A percentile compares a stretch with the other conserved stretches of the same genome.
These are phyloP conservation scores for Tridacna gigas DNA, from an alignment of 2,888 invertebrate genomes.

Conservation along the genomic window DNA sequence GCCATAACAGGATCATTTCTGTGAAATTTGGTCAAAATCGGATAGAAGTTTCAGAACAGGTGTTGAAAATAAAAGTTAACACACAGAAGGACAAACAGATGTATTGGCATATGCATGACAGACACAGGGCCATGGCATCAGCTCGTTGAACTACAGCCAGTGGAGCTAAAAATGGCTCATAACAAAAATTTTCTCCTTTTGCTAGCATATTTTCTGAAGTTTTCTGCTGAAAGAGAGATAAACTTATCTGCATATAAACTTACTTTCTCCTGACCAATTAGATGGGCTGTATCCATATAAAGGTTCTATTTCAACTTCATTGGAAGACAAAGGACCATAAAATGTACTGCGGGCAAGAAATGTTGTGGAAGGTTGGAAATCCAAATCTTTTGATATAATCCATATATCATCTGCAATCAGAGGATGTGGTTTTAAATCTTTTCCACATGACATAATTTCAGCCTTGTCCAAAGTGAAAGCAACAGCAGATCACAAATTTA, in stretches of 20 bases:
- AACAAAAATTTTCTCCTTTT: neutral
- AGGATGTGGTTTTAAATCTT: neutral
- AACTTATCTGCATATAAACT: slow-evolving; percentile 27
- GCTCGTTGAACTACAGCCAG: too few species aligned
- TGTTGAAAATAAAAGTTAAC: too few species aligned
- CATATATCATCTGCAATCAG: slow-evolving; percentile 77
- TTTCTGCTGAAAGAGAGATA: neutral
- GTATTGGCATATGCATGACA: too few species aligned
- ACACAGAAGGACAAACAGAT: too few species aligned
- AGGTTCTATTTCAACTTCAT: slow-evolving; percentile 77
- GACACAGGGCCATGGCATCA: too few species aligned
- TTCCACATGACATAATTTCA: too few species aligned
- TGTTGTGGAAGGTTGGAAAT: slow-evolving; percentile 69
- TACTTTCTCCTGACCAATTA: slow-evolving; percentile 75
- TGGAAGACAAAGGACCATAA: slow-evolving; percentile 74
- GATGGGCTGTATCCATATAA: slow-evolving; percentile 74
- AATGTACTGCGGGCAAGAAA: slow-evolving; percentile 76
- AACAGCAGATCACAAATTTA: too few species aligned
- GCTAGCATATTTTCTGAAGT: neutral
- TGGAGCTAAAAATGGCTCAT: neutral
- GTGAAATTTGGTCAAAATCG: too few species aligned
- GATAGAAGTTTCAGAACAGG: too few species aligned
- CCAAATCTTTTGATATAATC: slow-evolving; percentile 72
- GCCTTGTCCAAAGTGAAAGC: too few species aligned
- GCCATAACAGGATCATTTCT: too few species aligned